A percentile compares a stretch with the other conserved stretches of the same genome.
Conservation (phyloP, 2,797 vertebrate species). For the Sandelia bainsii region DNA sequence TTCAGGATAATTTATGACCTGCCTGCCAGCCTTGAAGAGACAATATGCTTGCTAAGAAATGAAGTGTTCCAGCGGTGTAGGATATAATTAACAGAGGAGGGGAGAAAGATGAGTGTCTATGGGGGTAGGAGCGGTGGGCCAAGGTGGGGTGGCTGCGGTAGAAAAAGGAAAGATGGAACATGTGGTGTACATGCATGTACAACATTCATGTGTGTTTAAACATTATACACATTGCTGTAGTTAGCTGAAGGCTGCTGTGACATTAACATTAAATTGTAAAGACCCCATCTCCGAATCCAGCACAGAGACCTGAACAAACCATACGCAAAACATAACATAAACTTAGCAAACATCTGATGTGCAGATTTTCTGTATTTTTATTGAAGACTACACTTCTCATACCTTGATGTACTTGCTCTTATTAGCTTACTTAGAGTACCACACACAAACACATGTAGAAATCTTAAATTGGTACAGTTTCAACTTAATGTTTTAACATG, state of each 20-base stretch:
- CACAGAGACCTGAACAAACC: conserved; percentile 14
- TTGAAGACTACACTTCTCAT: background rate
- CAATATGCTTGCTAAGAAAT: conserved; percentile 99
- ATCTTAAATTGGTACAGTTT: background rate
- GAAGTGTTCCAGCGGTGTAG: conserved; percentile 97
- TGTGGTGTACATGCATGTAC: conserved; percentile 31
- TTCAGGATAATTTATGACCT: conserved; percentile 99
- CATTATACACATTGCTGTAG: conserved; percentile 70
- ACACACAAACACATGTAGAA: conserved; percentile 3
- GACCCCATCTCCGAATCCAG: background rate
- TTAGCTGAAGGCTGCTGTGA: conserved; percentile 38
- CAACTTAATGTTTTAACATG: background rate
- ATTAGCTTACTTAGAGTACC: conserved; percentile 3
- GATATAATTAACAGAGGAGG: conserved; percentile 98
- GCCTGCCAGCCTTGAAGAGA: conserved; percentile 96
- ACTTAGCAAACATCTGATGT: conserved; percentile 6
- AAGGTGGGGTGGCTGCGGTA: conserved; percentile 39
- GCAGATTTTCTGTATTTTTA: conserved; percentile 20
- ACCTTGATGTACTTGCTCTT: conserved; percentile 4
- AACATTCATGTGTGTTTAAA: conserved; percentile 44
- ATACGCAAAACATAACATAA: conserved; percentile 8
- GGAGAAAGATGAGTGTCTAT: conserved; percentile 82
- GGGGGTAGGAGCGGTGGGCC: conserved; percentile 39
- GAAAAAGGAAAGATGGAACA: conserved; percentile 31
- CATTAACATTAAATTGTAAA: conserved; percentile 14